These are phyloP conservation scores for Alethe diademata DNA, from an alignment of 2,113 vertebrate species.

Conservation along the genomic window DNA sequence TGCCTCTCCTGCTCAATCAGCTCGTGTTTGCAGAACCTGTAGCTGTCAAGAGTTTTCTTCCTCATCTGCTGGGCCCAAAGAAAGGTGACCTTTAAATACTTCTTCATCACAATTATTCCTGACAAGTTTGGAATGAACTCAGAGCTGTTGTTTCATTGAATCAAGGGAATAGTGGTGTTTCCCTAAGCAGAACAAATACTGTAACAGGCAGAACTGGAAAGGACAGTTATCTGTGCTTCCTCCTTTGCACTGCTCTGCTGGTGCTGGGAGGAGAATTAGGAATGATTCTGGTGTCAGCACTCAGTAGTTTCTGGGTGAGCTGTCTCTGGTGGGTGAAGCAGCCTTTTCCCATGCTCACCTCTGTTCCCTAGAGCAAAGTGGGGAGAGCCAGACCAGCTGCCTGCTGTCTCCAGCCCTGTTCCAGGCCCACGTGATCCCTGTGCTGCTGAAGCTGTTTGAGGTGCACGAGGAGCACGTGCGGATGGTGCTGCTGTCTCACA, in stretches of 20 bases:
- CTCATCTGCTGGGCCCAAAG: conserved; percentile 92
- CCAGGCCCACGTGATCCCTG: conserved; percentile 86
- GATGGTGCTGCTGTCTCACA: conserved; percentile 87
- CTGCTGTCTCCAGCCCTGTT: conserved; percentile 88
- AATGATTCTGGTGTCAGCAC: background rate
- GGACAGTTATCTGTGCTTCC: background rate
- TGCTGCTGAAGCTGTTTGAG: conserved; percentile 89
- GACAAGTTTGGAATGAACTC: background rate
- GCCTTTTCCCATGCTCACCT: background rate
- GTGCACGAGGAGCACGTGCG: conserved; percentile 93
- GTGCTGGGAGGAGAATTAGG: background rate
- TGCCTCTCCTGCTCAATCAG: conserved; percentile 90
- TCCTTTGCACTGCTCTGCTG: background rate
- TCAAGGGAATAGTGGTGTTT: background rate
- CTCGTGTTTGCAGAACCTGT: conserved; percentile 95
- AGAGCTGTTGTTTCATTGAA: background rate
- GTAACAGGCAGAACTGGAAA: background rate
- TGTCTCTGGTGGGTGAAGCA: background rate
- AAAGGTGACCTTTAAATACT: conserved; percentile 77
- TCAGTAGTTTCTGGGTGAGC: background rate
- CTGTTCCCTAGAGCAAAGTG: conserved; percentile 72
- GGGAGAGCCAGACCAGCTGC: conserved; percentile 74
- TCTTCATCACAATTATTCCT: background rate
- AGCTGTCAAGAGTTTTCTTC: conserved; percentile 97
- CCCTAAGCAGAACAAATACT: background rate